A percentile compares a stretch with the other conserved stretches of the same genome.
Evolutionary conservation across 2,113 vertebrate genomes (phyloP).

Genomic region (Oncorhynchus tshawytscha): DNA sequence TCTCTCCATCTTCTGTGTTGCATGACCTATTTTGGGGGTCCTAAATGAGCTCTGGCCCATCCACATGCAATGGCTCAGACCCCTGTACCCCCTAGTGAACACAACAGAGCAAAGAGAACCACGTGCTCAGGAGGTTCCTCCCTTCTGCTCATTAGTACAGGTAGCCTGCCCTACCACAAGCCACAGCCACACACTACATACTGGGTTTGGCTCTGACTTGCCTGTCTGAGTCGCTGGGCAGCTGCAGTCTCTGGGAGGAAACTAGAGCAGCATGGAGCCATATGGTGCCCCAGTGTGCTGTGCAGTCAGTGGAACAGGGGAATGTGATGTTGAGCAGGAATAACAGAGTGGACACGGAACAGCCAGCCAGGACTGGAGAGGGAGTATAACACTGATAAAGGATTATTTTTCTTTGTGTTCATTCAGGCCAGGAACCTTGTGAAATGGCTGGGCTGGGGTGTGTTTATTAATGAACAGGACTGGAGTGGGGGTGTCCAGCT

Average conservation of each 20-base stretch:
- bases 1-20: neutral
- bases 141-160: neutral
- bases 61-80: neutral
- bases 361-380: too few relatives aligned
- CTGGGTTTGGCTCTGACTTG: neutral
- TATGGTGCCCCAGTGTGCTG: slow-evolving; percentile 4
- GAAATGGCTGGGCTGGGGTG: too few relatives aligned
- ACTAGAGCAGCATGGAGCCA: slow-evolving; percentile 24
- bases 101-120: neutral
- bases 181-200: neutral
- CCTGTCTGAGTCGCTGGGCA: neutral
- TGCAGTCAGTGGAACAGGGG: too few relatives aligned
- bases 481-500: too few relatives aligned
- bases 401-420: too few relatives aligned
- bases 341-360: too few relatives aligned
- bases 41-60: neutral
- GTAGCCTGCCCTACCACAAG: neutral
- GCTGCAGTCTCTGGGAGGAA: neutral
- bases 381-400: too few relatives aligned
- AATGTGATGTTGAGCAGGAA: too few relatives aligned
- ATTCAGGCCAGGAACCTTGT: too few relatives aligned
- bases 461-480: too few relatives aligned
- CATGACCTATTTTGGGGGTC: neutral
- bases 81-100: neutral
- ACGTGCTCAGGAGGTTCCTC: neutral